Conservation (phyloP, 2,888 invertebrate genomes). For the Drosophila villosipedis region DNA sequence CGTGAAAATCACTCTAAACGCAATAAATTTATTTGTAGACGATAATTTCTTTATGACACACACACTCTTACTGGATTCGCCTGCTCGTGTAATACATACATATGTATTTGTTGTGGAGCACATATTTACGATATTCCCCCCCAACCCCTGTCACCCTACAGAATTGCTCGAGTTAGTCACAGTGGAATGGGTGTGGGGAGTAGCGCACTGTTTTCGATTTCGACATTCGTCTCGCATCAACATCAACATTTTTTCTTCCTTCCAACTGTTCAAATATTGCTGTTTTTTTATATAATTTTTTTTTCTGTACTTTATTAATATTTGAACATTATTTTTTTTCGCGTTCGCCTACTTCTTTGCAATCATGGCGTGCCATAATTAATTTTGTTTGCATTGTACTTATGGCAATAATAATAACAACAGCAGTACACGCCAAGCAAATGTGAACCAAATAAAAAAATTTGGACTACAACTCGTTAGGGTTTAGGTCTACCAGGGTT, state of each 20-base stretch:
- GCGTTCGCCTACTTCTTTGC: conserved; percentile 49
- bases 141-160: not conserved
- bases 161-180: conserved; percentile 19
- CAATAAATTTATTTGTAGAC: conserved; percentile 69
- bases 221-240: conserved; percentile 5
- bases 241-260: conserved; percentile 55
- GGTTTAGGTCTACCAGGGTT: conserved; percentile 2
- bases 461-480: conserved; percentile 15
- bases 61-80: conserved; percentile 26
- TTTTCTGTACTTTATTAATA: conserved; percentile 45
- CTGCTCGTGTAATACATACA: not conserved
- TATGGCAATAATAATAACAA: conserved; percentile 53
- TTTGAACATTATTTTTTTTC: conserved; percentile 41
- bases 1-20: conserved; percentile 36
- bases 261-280: conserved; percentile 73
- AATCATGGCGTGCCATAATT: conserved; percentile 61
- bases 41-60: conserved; percentile 74
- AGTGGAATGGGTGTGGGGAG: not conserved
- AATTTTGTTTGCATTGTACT: conserved; percentile 67
- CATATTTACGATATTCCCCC: conserved; percentile 14
- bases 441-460: too few relatives aligned
- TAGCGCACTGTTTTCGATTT: not conserved
- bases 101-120: conserved; percentile 10
- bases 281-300: conserved; percentile 7
- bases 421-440: not conserved